phyloP scores from a whole-genome alignment of 2,113 vertebrate genomes.

The Emydura subglobosa region DNA sequence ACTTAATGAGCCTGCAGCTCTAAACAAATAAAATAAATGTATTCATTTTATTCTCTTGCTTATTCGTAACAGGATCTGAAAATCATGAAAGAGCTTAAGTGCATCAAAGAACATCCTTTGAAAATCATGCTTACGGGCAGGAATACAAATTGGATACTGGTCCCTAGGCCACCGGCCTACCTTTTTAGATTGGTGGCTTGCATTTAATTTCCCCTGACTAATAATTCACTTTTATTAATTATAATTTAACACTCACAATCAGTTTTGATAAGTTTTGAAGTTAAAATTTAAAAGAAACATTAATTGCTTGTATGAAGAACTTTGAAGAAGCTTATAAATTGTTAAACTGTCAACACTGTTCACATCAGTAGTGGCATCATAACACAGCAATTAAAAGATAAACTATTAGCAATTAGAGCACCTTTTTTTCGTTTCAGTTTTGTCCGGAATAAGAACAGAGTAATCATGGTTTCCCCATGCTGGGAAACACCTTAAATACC shows the following conservation, averaged over 20 bases:
- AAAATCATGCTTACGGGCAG: conserved; percentile 53
- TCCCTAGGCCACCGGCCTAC: conserved; percentile 58
- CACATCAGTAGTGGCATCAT: conserved; percentile 30
- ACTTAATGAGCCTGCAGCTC: conserved; percentile 43
- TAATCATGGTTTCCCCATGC: neutral
- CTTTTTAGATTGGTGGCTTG: conserved; percentile 63
- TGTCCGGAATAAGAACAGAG: neutral
- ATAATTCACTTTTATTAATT: conserved; percentile 63
- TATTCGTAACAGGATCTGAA: conserved; percentile 48
- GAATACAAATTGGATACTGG: conserved; percentile 59
- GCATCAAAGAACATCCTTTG: conserved; percentile 57
- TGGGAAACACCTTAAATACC: neutral
- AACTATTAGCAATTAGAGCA: neutral
- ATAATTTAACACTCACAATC: conserved; percentile 57
- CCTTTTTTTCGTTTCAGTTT: neutral
- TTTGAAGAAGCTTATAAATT: neutral
- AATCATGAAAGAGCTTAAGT: conserved; percentile 58
- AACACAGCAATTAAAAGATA: conserved; percentile 68
- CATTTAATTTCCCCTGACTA: conserved; percentile 69
- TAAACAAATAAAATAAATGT: conserved; percentile 21
- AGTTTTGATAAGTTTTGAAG: conserved; percentile 2
- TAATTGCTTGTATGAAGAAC: neutral
- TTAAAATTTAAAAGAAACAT: neutral
- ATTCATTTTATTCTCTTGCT: conserved; percentile 37
- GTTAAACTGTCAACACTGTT: conserved; percentile 24